Base-by-base conservation (phyloP, 2,113 vertebrate genomes). In the Tragelaphus scriptus region DNA sequence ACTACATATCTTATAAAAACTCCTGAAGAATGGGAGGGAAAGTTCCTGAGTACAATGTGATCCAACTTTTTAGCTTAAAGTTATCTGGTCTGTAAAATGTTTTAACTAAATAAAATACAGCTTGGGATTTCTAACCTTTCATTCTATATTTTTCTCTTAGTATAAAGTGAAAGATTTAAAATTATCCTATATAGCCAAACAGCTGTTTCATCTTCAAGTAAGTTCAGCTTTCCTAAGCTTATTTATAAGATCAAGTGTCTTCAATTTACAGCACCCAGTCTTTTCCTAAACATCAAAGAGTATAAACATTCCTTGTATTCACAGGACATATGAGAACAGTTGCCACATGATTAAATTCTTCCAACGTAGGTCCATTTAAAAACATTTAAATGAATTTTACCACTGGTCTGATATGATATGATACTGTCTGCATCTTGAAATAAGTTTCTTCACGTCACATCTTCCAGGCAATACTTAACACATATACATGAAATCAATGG, bases 301-400 rank as follows among this genome's bases (percentile, higher is more conserved):
- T 89, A 85, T 77, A 95, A 95, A 82, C 75, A 82, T 30, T 32
- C 7, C 68, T 80, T 63, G 8, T 75, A 87, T 55, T 93, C 47
- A 75, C 61, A 87, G 36, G 32, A 94, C 15, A 77, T 47, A 81
- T 6, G 59, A 51, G 63, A 93, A 65, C 61, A 94, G 82, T 88
- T 77, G 86, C 49, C 94, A 91, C 75, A 79, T 77, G 21, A 91
- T 88, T 77, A 93, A 94, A 91, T n/a, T 47, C 49, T 91, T 82
- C 59, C n/a, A 84, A 88, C 56, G 6, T 79, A 86, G 25, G 55
- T 82, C 71, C 71, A 81, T 75, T 86, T 95, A 44, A 91, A 88
- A 94, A 56, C 19, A 94, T 11, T 84, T 92, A 40, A 65, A 51
- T 88, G 84, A 51, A 75, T 88, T 91, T 93, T 77, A 95, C 77